A percentile compares a stretch with the other conserved stretches of the same genome.
Conservation (phyloP, 2,113 vertebrate species). For the Propithecus coquereli region DNA sequence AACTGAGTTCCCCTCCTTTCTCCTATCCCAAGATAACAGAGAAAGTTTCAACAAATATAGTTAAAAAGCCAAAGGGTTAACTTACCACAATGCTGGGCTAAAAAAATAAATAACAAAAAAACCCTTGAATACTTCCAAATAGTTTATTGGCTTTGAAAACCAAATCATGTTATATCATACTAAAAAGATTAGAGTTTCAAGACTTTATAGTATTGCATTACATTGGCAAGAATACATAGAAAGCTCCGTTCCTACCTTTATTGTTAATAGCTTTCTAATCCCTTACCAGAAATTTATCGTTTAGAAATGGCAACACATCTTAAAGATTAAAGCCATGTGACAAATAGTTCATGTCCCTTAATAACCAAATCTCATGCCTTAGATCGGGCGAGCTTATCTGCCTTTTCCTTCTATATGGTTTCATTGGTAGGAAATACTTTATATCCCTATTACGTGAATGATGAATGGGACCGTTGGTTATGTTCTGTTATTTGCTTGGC, state of each 20-base stretch:
- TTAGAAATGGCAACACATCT: conserved; percentile 83
- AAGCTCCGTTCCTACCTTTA: conserved; percentile 77
- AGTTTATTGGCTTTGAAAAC: conserved; percentile 79
- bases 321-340: conserved; percentile 87
- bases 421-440: conserved; percentile 85
- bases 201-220: conserved; percentile 74
- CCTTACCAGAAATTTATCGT: conserved; percentile 84
- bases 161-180: conserved; percentile 78
- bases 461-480: conserved; percentile 86
- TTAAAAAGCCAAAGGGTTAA: conserved; percentile 74
- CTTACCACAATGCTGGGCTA: conserved; percentile 69
- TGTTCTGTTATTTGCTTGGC: conserved; percentile 88
- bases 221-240: conserved; percentile 70
- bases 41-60: conserved; percentile 66
- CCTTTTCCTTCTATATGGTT: conserved; percentile 79
- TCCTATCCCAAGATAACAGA: conserved; percentile 28
- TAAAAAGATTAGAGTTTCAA: conserved; percentile 78
- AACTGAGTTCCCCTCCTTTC: background rate
- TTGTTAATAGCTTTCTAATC: conserved; percentile 85
- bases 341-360: conserved; percentile 86
- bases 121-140: conserved; percentile 68
- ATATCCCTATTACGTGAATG: conserved; percentile 87
- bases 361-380: conserved; percentile 86
- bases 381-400: conserved; percentile 82
- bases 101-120: background rate